phyloP scores from a whole-genome alignment of 1,140 invertebrate species.

The Meloidogyne floridensis region DNA sequence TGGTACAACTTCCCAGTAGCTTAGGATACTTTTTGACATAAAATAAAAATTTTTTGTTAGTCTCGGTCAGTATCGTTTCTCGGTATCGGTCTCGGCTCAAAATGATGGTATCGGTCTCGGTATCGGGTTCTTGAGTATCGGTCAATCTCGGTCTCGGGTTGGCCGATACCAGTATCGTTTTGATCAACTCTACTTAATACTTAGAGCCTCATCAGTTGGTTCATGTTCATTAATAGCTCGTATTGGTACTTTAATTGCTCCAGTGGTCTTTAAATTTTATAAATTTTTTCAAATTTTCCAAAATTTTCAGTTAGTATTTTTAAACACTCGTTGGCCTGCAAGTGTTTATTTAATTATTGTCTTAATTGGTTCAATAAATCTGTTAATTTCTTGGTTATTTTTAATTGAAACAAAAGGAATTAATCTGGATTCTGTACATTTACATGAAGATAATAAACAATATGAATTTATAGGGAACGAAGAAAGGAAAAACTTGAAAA shows the following conservation, averaged over 20 bases:
- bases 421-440: constrained; percentile 53
- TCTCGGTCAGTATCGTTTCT: too few relatives aligned
- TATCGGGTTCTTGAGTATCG: too few relatives aligned
- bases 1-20: too few relatives aligned
- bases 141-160: too few relatives aligned
- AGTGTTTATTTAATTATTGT: constrained; percentile 62
- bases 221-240: constrained; percentile 59
- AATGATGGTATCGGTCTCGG: too few relatives aligned
- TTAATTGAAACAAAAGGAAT: constrained; percentile 61
- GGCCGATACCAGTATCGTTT: too few relatives aligned
- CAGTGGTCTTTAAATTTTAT: constrained; percentile 34
- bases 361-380: constrained; percentile 54
- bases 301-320: constrained; percentile 54
- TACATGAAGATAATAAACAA: constrained; percentile 12
- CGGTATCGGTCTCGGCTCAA: too few relatives aligned
- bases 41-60: too few relatives aligned
- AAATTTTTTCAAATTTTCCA: background rate
- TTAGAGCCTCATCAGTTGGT: constrained; percentile 33
- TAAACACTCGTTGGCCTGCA: constrained; percentile 55
- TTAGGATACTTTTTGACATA: too few relatives aligned
- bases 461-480: background rate
- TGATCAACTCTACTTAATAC: background rate
- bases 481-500: background rate
- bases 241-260: constrained; percentile 60
- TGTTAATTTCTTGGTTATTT: constrained; percentile 57